These are phyloP conservation scores for Artemisiospiza belli DNA, from an alignment of 2,113 vertebrate species.

Conservation along the genomic window DNA sequence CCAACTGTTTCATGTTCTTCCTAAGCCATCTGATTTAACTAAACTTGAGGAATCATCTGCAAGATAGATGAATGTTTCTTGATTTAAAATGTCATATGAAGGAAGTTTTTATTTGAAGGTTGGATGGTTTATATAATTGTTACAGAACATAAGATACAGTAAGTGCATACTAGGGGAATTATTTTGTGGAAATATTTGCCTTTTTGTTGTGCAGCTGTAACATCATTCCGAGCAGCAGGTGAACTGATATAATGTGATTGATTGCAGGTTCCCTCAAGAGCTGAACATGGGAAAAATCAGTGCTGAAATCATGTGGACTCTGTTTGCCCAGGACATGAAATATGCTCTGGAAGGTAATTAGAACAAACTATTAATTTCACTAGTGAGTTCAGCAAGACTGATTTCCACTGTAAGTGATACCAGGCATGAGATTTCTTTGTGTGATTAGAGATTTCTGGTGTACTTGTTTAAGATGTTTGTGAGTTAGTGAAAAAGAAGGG, in stretches of 20 bases:
- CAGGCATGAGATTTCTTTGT: background rate
- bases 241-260: slow-evolving; percentile 39
- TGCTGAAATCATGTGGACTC: slow-evolving; percentile 91
- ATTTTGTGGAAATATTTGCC: background rate
- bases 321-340: slow-evolving; percentile 95
- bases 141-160: background rate
- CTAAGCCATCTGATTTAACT: background rate
- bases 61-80: background rate
- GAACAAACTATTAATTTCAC: background rate
- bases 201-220: background rate
- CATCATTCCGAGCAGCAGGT: background rate
- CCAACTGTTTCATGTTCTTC: background rate
- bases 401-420: background rate
- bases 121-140: background rate
- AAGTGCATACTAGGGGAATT: background rate
- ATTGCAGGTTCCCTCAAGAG: slow-evolving; percentile 93
- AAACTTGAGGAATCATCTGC: background rate
- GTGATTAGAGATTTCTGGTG: background rate
- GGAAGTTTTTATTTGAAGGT: background rate
- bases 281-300: slow-evolving; percentile 92
- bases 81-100: background rate
- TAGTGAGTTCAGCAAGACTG: background rate
- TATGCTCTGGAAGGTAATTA: slow-evolving; percentile 93
- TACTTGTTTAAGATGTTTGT: background rate
- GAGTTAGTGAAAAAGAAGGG: background rate